These are phyloP conservation scores for Drosophila mulleri DNA, from an alignment of 2,888 invertebrate species.

Conservation along the genomic window DNA sequence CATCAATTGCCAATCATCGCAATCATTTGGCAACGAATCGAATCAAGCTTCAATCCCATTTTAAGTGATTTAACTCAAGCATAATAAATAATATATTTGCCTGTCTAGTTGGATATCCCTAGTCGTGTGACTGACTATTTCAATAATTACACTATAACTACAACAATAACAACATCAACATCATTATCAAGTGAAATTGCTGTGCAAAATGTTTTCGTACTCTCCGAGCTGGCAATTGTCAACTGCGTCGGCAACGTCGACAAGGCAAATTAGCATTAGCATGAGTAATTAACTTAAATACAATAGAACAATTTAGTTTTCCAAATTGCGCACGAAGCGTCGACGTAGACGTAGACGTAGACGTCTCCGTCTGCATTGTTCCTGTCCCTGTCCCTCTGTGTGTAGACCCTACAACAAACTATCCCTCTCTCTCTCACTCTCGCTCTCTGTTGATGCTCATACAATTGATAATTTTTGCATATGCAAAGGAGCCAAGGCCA, in stretches of 20 bases:
- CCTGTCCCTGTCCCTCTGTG: not conserved
- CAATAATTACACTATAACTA: conserved; percentile 28
- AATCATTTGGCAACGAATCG: not conserved
- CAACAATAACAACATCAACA: not conserved
- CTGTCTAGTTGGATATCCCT: not conserved
- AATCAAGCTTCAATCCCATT: not conserved
- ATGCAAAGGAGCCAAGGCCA: conserved; percentile 9
- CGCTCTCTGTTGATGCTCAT: conserved; percentile 2
- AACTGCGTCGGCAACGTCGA: conserved; percentile 38
- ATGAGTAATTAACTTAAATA: conserved; percentile 80
- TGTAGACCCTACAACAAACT: not conserved
- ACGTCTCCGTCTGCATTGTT: conserved; percentile 1
- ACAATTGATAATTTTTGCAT: conserved; percentile 74
- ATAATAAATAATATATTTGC: not conserved
- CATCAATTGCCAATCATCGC: too few relatives aligned
- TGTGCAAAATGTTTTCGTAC: conserved; percentile 17
- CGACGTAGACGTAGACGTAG: conserved; percentile 21
- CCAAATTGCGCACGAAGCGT: conserved; percentile 66
- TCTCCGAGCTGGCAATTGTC: conserved; percentile 55
- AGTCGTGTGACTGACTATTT: not conserved
- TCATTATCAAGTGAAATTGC: conserved; percentile 21
- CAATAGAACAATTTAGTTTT: conserved; percentile 79
- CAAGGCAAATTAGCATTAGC: conserved; percentile 75
- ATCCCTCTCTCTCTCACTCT: too few relatives aligned
- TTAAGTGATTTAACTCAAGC: not conserved